Conservation (phyloP, 2,888 invertebrate genomes). For the Rotaria socialis region DNA sequence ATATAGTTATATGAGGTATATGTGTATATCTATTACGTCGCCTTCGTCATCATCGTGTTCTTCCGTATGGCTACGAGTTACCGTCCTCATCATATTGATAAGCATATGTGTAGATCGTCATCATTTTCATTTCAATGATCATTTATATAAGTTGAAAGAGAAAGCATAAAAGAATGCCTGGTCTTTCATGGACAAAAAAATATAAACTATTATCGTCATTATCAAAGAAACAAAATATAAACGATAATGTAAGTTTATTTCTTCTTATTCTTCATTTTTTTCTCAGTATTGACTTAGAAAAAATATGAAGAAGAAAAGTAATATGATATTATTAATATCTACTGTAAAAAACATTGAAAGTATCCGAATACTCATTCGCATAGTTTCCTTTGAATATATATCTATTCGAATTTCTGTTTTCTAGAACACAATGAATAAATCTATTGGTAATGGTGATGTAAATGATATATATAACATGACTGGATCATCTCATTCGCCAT, state of each 20-base stretch:
- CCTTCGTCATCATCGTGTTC: not conserved
- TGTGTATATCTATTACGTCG: constrained; percentile 10
- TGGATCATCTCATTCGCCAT: not conserved
- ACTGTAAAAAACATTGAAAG: too few species aligned
- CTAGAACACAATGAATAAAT: constrained; percentile 15
- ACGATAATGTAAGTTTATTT: not conserved
- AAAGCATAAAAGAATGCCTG: not conserved
- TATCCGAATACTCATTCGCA: too few species aligned
- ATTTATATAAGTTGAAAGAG: not conserved
- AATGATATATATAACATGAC: constrained; percentile 7
- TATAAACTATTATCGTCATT: not conserved
- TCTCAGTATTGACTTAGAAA: too few species aligned
- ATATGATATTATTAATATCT: too few species aligned
- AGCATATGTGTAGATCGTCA: not conserved
- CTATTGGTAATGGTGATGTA: not conserved
- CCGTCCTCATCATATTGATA: constrained; percentile 2
- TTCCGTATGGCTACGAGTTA: not conserved
- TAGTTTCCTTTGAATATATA: not conserved
- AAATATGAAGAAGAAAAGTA: too few species aligned
- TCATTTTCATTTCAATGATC: not conserved
- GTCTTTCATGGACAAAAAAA: not conserved
- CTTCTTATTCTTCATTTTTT: too few species aligned
- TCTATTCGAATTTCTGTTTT: not conserved
- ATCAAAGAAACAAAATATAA: not conserved
- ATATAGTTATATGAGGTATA: not conserved